Evolutionary conservation across 2,888 invertebrate genomes (phyloP), one percentile per base, ranked within the genome.

Genomic region (Pantelozetes paolii): DNA sequence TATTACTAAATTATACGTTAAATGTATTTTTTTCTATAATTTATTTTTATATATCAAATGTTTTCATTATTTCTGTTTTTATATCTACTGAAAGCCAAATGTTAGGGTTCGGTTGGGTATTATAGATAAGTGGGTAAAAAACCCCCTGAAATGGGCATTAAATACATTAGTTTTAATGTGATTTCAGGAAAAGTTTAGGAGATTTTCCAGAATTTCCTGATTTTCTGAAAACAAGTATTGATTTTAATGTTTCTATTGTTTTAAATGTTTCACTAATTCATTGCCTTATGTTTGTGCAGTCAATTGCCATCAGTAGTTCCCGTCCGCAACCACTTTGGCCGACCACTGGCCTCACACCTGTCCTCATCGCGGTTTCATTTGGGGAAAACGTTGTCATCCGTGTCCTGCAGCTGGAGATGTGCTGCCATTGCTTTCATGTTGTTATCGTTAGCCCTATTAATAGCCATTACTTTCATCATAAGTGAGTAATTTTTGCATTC

Each of bases 391-490:
- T 48, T 71, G 50, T 50, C 71, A 23, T 42, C 71, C 15, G 30
- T 59, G 59, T 59, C 59, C 80, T 95, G 95, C 87, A 92, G 94
- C 82, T 96, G 96, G 96, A 93, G 94, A 85, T 95, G 94, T 84
- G 89, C 92, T 83, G 92, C 93, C 84, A 92, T 96, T 83, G 89
- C 91, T 81, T 89, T 95, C 85, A 92, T 95, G 83, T 87, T 94
- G 82, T 86, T 95, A 81, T 89, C 91, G 82, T 91, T 94, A 82
- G 90, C 91, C 81, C 87, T 95, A 81, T 89, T 92, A 81, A 94
- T 94, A 79, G 93, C 94, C 89, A 88, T 94, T 83, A 91, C 92
- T 80, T 95, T 94, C 86, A 93, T 95, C 85, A 93, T 92, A 86
- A 91, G 94, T 94, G 86, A 89, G 89, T 76, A 42, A 50, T 62